phyloP scores from a whole-genome alignment of 2,113 vertebrate species.

The Lepidothrix coronata region DNA sequence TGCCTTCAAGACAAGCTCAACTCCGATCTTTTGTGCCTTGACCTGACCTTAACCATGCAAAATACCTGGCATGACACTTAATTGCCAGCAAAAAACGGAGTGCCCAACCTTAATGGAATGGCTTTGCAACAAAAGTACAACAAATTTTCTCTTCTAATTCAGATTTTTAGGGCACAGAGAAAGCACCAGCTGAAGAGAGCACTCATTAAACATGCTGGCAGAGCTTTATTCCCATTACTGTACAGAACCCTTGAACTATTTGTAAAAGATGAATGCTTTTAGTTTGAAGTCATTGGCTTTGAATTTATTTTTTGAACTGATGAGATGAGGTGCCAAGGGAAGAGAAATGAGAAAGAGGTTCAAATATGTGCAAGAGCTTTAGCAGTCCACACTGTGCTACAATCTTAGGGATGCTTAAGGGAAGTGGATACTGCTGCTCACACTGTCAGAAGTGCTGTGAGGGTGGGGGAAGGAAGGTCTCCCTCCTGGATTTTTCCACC shows the following conservation, averaged over 20 bases:
- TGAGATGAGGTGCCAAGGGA: not conserved
- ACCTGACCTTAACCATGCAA: not conserved
- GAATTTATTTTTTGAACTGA: slow-evolving; percentile 15
- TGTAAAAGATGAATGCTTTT: not conserved
- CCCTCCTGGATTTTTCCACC: not conserved
- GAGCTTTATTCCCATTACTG: not conserved
- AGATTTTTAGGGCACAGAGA: not conserved
- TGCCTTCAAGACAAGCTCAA: not conserved
- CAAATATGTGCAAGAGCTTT: not conserved
- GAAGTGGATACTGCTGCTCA: not conserved
- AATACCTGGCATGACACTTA: not conserved
- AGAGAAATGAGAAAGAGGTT: not conserved
- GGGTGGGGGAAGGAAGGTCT: not conserved
- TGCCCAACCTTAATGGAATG: not conserved
- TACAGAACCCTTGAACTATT: not conserved
- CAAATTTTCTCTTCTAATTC: not conserved
- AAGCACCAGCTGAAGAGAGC: not conserved
- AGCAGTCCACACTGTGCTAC: not conserved
- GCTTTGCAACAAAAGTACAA: not conserved
- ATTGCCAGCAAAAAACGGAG: not conserved
- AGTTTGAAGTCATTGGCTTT: not conserved
- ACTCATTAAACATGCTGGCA: not conserved
- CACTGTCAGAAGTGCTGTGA: not conserved
- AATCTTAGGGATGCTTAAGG: not conserved
- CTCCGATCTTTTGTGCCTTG: not conserved